phyloP scores from a whole-genome alignment of 2,113 vertebrate genomes.

The Eurypyga helias region DNA sequence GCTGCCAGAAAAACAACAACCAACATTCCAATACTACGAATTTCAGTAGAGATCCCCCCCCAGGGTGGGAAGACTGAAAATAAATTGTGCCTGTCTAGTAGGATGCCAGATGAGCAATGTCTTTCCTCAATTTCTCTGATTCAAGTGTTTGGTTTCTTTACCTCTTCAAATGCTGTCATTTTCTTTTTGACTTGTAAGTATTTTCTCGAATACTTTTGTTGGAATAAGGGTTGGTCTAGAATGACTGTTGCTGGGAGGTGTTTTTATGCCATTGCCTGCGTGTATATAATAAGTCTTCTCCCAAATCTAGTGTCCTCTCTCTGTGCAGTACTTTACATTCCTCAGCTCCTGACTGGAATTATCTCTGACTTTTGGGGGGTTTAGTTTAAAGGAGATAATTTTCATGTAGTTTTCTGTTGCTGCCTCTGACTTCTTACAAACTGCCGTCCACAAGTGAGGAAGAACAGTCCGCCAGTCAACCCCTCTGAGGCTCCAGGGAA shows the following conservation, averaged over 20 bases:
- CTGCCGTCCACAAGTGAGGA: background rate
- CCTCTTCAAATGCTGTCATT: background rate
- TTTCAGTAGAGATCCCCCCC: background rate
- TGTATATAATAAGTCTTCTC: background rate
- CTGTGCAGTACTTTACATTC: background rate
- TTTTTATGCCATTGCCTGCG: background rate
- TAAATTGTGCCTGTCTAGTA: background rate
- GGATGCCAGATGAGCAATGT: background rate
- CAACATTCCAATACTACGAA: background rate
- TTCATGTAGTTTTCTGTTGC: background rate
- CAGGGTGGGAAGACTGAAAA: background rate
- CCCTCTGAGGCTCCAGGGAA: background rate
- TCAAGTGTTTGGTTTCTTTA: background rate
- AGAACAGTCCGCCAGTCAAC: background rate
- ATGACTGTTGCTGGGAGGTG: background rate
- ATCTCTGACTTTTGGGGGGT: background rate
- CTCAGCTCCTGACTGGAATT: background rate
- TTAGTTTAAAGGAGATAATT: background rate
- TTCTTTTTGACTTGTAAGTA: background rate
- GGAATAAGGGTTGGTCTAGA: background rate
- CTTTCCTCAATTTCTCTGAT: background rate
- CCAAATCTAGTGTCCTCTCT: background rate
- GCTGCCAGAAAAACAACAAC: background rate
- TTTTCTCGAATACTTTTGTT: background rate
- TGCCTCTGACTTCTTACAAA: background rate